phyloP scores from a whole-genome alignment of 2,113 vertebrate species.

The Electrona antarctica region DNA sequence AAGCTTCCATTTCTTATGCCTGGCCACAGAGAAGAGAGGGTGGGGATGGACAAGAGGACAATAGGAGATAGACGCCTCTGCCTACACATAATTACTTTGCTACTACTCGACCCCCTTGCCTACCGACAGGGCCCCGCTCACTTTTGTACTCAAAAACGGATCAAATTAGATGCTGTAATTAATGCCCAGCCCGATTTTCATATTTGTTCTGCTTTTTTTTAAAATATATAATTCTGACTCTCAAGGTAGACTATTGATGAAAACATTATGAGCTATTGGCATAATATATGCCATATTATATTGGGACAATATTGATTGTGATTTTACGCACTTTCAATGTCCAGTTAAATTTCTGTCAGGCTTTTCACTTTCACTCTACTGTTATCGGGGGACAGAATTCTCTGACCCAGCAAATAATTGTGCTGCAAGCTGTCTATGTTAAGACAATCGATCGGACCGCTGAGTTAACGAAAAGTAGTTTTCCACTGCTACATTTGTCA shows the following conservation, averaged over 20 bases:
- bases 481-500: slow-evolving; percentile 36
- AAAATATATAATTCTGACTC: neutral
- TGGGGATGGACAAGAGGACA: slow-evolving; percentile 39
- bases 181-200: neutral
- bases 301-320: slow-evolving; percentile 25
- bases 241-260: neutral
- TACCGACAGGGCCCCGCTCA: slow-evolving; percentile 20
- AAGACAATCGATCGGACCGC: slow-evolving; percentile 4
- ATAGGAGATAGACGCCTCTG: slow-evolving; percentile 50
- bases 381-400: neutral
- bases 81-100: slow-evolving; percentile 51
- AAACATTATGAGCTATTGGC: neutral
- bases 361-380: slow-evolving; percentile 12
- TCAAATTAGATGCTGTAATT: slow-evolving; percentile 35
- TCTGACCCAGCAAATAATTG: neutral
- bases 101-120: slow-evolving; percentile 28
- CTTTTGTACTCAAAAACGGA: slow-evolving; percentile 4
- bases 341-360: slow-evolving; percentile 12
- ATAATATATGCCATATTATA: neutral
- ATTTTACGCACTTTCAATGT: slow-evolving; percentile 2
- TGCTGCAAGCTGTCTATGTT: neutral
- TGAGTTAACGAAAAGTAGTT: slow-evolving; percentile 20
- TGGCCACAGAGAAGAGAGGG: slow-evolving; percentile 57
- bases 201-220: neutral
- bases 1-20: slow-evolving; percentile 74